Conservation (phyloP, 30 jellyfish, hydroid and myxozoan genomes). For the Pseudorhiza aurosa region DNA sequence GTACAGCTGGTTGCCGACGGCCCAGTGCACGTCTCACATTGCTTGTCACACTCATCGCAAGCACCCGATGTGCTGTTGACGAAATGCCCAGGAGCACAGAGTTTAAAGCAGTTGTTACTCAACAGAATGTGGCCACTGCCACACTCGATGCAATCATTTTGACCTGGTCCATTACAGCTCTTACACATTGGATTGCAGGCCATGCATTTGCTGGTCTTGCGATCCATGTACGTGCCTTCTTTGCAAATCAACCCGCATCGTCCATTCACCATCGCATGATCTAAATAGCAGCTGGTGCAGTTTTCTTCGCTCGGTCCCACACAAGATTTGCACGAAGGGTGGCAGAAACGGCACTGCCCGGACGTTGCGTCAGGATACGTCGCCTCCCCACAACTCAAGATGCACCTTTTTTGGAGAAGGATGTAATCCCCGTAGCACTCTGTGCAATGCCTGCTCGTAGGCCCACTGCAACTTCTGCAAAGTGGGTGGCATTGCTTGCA, state of each 20-base stretch:
- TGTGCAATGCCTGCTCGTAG: slow-evolving; percentile 63
- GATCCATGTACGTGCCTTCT: slow-evolving; percentile 56
- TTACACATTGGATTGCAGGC: slow-evolving; percentile 84
- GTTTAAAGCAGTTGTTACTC: slow-evolving; percentile 40
- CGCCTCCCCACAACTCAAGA: slow-evolving; percentile 53
- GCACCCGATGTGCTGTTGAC: slow-evolving; percentile 26
- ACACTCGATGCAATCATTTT: slow-evolving; percentile 79
- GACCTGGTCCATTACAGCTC: slow-evolving; percentile 78
- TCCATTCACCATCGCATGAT: slow-evolving; percentile 46
- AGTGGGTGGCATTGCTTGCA: slow-evolving; percentile 82
- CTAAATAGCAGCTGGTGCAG: slow-evolving; percentile 57
- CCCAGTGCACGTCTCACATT: slow-evolving; percentile 79
- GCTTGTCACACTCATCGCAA: slow-evolving; percentile 61
- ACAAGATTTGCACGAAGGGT: slow-evolving; percentile 76
- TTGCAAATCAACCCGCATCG: slow-evolving; percentile 44
- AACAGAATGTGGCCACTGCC: slow-evolving; percentile 41
- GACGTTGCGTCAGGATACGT: slow-evolving; percentile 45
- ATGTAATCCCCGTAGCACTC: slow-evolving; percentile 68
- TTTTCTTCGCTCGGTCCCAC: slow-evolving; percentile 36
- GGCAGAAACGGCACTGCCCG: slow-evolving; percentile 73
- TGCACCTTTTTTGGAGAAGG: slow-evolving; percentile 36
- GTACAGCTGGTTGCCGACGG: slow-evolving; percentile 79
- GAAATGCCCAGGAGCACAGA: slow-evolving; percentile 37
- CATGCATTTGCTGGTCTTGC: slow-evolving; percentile 59
- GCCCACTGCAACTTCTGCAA: slow-evolving; percentile 91